These are phyloP conservation scores for Polymixis lichenea DNA, from an alignment of 2,888 invertebrate genomes.

Conservation along the genomic window DNA sequence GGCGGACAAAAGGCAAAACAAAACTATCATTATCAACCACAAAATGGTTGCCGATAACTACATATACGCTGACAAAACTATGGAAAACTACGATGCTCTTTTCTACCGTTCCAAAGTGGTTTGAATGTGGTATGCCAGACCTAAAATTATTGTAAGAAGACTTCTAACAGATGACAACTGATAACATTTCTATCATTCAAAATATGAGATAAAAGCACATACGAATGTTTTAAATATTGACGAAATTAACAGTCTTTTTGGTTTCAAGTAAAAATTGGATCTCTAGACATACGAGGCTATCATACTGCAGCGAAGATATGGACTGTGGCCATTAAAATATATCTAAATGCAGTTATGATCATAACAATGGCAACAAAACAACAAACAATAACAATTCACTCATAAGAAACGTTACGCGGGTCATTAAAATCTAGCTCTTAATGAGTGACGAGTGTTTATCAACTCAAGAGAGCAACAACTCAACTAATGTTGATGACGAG, in stretches of 20 bases:
- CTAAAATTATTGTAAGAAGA: not conserved
- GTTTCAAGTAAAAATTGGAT: no score
- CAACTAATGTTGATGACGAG: not conserved
- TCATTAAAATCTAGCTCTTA: constrained; percentile 28
- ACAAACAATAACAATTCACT: constrained; percentile 49
- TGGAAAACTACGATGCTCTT: not conserved
- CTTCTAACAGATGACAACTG: no score
- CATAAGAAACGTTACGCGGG: not conserved
- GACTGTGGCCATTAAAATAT: not conserved
- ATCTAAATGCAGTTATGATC: not conserved
- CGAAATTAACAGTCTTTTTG: no score
- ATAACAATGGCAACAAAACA: constrained; percentile 7
- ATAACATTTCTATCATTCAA: no score
- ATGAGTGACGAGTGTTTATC: constrained; percentile 31
- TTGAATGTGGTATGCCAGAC: not conserved
- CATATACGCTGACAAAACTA: not conserved
- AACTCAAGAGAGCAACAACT: constrained; percentile 21
- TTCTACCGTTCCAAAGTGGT: not conserved
- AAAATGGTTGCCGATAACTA: not conserved
- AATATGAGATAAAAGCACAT: no score
- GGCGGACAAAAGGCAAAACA: not conserved
- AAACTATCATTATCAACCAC: not conserved
- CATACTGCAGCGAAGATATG: no score
- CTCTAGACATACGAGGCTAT: no score
- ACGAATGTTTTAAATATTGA: no score